These are phyloP conservation scores for Mormyrus hasselquistii DNA, from an alignment of 2,797 vertebrate genomes.

Conservation along the genomic window DNA sequence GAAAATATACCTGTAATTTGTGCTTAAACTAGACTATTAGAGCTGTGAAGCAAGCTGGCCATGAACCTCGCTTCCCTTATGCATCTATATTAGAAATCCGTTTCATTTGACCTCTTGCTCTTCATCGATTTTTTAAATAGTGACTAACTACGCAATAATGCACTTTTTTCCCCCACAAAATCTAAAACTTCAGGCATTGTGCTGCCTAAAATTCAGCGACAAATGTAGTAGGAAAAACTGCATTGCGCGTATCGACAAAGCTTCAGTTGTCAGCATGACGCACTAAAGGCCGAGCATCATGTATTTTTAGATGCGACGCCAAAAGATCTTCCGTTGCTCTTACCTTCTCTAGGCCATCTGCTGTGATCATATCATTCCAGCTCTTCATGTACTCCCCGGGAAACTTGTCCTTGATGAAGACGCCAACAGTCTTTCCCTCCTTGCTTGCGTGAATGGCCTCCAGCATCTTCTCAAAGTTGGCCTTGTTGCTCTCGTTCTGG, in stretches of 20 bases:
- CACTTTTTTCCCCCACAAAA: neutral
- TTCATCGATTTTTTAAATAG: neutral
- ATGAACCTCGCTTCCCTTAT: neutral
- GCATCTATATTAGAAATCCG: neutral
- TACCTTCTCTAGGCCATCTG: slow-evolving; percentile 80
- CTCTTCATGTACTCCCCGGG: slow-evolving; percentile 91
- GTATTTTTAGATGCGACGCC: neutral
- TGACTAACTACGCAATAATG: neutral
- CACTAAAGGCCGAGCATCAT: neutral
- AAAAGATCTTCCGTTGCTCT: slow-evolving; percentile 20
- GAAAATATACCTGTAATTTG: neutral
- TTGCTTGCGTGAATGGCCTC: slow-evolving; percentile 78
- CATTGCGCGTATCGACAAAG: neutral
- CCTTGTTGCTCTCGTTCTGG: slow-evolving; percentile 86
- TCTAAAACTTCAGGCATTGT: neutral
- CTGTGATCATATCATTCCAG: slow-evolving; percentile 79
- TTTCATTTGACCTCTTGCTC: neutral
- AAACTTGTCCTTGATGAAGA: slow-evolving; percentile 93
- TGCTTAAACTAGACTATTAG: neutral
- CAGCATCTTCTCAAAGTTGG: slow-evolving; percentile 87
- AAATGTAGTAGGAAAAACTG: neutral
- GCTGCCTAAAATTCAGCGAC: neutral
- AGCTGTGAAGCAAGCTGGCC: neutral
- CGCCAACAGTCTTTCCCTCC: slow-evolving; percentile 73
- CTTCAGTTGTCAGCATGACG: neutral